A percentile compares a stretch with the other conserved stretches of the same genome.
phyloP scores from a whole-genome alignment of 2,888 invertebrate species.

The Drosophila koepferae region DNA sequence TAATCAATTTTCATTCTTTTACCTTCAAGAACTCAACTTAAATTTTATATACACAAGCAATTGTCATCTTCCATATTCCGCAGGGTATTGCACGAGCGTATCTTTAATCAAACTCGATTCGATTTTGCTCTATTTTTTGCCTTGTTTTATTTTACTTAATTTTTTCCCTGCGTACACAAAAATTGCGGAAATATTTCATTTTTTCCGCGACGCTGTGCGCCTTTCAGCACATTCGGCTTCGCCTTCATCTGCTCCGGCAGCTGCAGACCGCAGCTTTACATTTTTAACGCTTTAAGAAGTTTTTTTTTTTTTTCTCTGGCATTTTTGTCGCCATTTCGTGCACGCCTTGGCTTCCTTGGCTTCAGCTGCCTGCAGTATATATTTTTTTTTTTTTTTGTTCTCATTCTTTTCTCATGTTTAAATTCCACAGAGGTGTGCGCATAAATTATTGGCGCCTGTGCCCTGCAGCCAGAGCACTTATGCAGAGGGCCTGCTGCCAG shows the following conservation, averaged over 20 bases:
- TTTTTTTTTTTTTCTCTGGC: constrained; percentile 24
- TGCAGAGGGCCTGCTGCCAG: constrained; percentile 37
- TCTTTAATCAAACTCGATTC: constrained; percentile 8
- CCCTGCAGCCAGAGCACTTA: constrained; percentile 66
- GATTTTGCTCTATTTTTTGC: constrained; percentile 20
- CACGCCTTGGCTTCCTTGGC: constrained; percentile 34
- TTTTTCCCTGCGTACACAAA: constrained; percentile 31
- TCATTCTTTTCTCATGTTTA: constrained; percentile 29
- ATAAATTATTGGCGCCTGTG: constrained; percentile 63
- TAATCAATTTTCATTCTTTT: not conserved
- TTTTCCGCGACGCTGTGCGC: constrained; percentile 39
- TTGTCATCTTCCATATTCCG: not conserved
- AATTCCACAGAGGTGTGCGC: constrained; percentile 73
- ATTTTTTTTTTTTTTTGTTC: not conserved
- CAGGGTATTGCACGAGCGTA: constrained; percentile 26
- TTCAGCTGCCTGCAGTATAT: constrained; percentile 24
- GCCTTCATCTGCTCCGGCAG: not conserved
- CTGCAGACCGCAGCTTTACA: constrained; percentile 53
- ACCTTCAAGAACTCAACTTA: not conserved
- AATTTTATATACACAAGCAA: not conserved
- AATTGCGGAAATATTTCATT: constrained; percentile 60
- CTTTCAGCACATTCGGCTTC: constrained; percentile 1
- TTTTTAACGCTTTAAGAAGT: constrained; percentile 70
- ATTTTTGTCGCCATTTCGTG: constrained; percentile 69
- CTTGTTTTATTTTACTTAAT: not conserved